Evolutionary conservation across 2,797 vertebrate species (phyloP).

Genomic region (Halcyon smyrnensis): DNA sequence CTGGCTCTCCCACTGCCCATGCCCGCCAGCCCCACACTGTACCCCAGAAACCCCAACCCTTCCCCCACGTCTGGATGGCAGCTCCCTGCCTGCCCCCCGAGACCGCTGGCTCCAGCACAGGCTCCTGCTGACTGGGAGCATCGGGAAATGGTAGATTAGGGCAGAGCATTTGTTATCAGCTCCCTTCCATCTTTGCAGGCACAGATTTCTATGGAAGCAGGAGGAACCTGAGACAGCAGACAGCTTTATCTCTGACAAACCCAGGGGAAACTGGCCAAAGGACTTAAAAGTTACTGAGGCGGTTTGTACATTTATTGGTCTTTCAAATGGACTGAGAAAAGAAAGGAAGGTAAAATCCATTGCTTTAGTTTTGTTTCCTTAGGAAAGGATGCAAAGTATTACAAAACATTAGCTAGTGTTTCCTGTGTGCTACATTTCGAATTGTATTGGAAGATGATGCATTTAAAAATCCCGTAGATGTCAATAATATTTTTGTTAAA

Average conservation of each 20-base stretch:
- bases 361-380: neutral
- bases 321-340: neutral
- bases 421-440: neutral
- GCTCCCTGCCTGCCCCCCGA: fast-evolving
- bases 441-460: neutral
- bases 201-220: neutral
- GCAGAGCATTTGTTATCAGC: neutral
- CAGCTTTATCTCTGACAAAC: neutral
- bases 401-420: fast-evolving
- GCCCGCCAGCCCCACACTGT: fast-evolving
- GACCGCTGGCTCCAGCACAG: neutral
- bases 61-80: fast-evolving
- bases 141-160: fast-evolving
- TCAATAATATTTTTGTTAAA: neutral
- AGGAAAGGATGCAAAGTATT: neutral
- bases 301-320: fast-evolving
- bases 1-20: fast-evolving
- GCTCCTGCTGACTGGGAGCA: neutral
- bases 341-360: neutral
- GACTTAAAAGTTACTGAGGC: neutral
- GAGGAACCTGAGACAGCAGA: neutral
- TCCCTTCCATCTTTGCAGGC: neutral
- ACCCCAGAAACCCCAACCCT: neutral
- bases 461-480: neutral
- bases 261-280: neutral